Evolutionary conservation across 23 tunicate species (phyloP).

Genomic region (Ascidia mentula): DNA sequence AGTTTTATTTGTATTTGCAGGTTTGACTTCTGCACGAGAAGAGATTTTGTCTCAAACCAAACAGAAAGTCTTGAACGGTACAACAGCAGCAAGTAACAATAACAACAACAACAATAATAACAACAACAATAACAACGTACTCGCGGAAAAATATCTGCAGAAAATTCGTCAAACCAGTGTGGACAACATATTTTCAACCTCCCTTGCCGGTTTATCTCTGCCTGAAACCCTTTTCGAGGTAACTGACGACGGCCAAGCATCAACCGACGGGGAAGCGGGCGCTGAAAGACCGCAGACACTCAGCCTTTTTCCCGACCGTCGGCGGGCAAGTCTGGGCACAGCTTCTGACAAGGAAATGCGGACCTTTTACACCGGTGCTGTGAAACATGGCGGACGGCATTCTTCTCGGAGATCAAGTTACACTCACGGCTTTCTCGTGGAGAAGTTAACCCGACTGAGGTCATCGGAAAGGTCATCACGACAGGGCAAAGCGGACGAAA

Average conservation of each 20-base stretch:
- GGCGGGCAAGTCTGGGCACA: not conserved
- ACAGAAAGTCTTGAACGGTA: not conserved
- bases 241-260: not conserved
- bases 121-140: not conserved
- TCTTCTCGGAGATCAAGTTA: not conserved
- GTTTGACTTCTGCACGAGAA: not conserved
- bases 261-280: conserved; percentile 1
- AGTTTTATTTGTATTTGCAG: not conserved
- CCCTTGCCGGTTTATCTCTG: not conserved
- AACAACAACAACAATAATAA: conserved; percentile 3
- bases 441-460: not conserved
- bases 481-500: not conserved
- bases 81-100: not conserved
- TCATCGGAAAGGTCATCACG: not conserved
- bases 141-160: not conserved
- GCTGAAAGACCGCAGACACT: not conserved
- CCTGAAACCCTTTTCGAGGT: not conserved
- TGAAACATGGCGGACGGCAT: not conserved
- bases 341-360: not conserved
- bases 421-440: not conserved
- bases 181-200: not conserved
- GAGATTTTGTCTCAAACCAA: not conserved
- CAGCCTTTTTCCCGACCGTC: not conserved
- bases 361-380: not conserved
- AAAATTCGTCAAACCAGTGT: not conserved